These are phyloP conservation scores for Drosophila albomicans DNA, from an alignment of 1,140 invertebrate species.

Conservation along the genomic window DNA sequence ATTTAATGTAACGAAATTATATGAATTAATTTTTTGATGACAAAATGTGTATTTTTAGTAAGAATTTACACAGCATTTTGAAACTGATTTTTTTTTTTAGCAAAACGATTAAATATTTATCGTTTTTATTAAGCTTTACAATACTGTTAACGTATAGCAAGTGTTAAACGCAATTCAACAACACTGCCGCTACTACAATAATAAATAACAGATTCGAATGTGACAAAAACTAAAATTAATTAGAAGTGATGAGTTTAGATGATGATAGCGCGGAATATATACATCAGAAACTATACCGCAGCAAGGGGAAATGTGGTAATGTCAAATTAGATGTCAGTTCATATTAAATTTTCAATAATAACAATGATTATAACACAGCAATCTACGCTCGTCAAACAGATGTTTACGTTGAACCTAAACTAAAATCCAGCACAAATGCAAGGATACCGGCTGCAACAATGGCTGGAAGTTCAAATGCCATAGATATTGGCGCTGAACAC, in stretches of 20 bases:
- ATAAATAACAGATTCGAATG: conserved; percentile 6
- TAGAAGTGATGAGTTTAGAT: conserved; percentile 52
- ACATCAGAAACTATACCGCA: conserved; percentile 55
- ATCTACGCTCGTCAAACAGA: conserved; percentile 57
- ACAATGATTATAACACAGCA: conserved; percentile 20
- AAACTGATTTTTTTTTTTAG: not conserved
- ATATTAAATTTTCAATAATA: too few relatives aligned
- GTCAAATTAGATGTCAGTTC: not conserved
- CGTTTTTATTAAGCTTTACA: too few relatives aligned
- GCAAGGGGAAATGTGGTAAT: conserved; percentile 59
- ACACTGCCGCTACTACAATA: not conserved
- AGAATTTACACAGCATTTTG: too few relatives aligned
- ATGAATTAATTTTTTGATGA: too few relatives aligned
- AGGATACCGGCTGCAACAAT: conserved; percentile 21
- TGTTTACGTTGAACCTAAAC: conserved; percentile 52
- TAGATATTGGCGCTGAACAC: conserved; percentile 38
- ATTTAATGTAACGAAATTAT: too few relatives aligned
- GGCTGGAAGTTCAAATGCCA: conserved; percentile 19
- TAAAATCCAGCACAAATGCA: conserved; percentile 20
- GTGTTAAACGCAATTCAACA: too few relatives aligned
- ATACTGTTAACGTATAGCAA: too few relatives aligned
- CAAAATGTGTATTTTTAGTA: too few relatives aligned
- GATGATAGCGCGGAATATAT: conserved; percentile 53
- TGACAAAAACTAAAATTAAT: conserved; percentile 2
- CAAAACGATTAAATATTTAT: not conserved